Percentiles rank a stretch among this genome's conserved stretches.
Conservation (phyloP, 2,888 invertebrate species). For the Trissolcus brochymenae region DNA sequence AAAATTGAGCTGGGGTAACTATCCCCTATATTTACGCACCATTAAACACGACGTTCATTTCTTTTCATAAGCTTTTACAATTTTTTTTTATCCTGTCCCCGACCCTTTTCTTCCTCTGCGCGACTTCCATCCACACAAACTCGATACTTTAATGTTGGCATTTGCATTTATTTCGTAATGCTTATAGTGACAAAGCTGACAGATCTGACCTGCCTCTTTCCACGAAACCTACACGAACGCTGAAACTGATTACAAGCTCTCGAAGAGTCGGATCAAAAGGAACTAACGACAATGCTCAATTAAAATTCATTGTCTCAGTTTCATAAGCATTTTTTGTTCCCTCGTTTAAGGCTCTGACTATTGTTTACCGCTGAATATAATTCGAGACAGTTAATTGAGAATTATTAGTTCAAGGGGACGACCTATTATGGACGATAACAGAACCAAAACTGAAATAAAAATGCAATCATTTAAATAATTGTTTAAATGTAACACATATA, state of each 20-base stretch:
- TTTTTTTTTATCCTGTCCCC: conserved; percentile 31
- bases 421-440: conserved; percentile 41
- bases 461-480: too few relatives aligned
- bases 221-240: conserved; percentile 18
- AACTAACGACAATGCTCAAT: conserved; percentile 40
- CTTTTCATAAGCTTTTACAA: conserved; percentile 63
- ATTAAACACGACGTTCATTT: conserved; percentile 74
- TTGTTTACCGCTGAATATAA: conserved; percentile 23
- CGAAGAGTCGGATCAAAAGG: conserved; percentile 21
- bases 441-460: not conserved
- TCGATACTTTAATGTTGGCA: conserved; percentile 42
- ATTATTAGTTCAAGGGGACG: conserved; percentile 7
- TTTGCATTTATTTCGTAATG: conserved; percentile 58
- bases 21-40: conserved; percentile 71
- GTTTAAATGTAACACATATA: conserved; percentile 14
- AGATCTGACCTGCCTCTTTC: conserved; percentile 34
- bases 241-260: conserved; percentile 3
- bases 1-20: conserved; percentile 30
- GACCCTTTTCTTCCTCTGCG: conserved; percentile 22
- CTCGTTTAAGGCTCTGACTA: conserved; percentile 7
- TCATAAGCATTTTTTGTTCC: conserved; percentile 11
- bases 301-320: conserved; percentile 47
- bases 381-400: conserved; percentile 44
- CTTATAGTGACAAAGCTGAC: conserved; percentile 39
- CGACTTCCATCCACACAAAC: conserved; percentile 30